Evolutionary conservation across 2,797 vertebrate species (phyloP).

Genomic region (Hemitrygon akajei): DNA sequence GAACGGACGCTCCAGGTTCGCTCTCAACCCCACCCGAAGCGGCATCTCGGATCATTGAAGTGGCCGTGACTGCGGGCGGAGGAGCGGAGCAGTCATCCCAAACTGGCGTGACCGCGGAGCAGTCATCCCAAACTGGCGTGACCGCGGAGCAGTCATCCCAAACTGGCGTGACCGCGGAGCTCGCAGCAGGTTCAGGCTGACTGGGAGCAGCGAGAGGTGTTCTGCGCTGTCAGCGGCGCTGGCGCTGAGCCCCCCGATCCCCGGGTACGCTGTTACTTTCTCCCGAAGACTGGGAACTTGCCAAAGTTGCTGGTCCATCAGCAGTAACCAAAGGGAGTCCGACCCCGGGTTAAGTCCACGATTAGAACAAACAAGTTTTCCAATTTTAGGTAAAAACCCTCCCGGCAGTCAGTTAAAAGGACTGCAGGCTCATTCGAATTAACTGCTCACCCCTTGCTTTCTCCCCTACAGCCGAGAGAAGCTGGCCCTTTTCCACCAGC

Average conservation of each 20-base stretch:
- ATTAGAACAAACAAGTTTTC: background rate
- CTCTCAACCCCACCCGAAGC: background rate
- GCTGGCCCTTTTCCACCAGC: conserved; percentile 57
- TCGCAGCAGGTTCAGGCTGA: too few species aligned
- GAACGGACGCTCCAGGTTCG: background rate
- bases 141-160: too few species aligned
- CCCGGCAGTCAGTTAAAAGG: background rate
- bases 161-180: too few species aligned
- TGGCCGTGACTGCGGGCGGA: background rate
- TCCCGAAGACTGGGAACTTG: background rate
- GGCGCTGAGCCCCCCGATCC: background rate
- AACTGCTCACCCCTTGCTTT: background rate
- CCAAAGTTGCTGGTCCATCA: too few species aligned
- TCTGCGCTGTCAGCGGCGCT: background rate
- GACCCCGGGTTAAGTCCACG: too few species aligned
- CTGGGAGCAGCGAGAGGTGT: background rate
- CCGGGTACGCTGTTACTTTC: background rate
- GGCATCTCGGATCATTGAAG: background rate
- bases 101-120: too few species aligned
- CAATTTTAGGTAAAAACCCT: background rate
- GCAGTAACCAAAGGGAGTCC: too few species aligned
- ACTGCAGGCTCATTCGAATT: background rate
- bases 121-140: background rate
- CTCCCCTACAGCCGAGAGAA: conserved; percentile 50
- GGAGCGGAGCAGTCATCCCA: background rate